Evolutionary conservation across 1,140 invertebrate species (phyloP).

Genomic region (Drosophila kohkoa): DNA sequence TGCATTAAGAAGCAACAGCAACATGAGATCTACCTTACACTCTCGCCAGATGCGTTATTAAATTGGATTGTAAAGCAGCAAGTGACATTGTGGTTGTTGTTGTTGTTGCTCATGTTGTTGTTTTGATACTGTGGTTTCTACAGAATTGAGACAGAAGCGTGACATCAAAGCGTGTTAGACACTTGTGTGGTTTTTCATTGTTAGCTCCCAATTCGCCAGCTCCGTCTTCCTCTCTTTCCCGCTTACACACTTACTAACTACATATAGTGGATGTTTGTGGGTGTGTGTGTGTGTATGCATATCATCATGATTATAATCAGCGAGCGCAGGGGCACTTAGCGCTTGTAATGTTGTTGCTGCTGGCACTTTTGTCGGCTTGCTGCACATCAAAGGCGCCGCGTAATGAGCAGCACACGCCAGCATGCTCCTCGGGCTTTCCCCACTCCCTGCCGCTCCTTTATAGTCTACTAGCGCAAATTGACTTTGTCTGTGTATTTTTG

Average conservation of each 20-base stretch:
- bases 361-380: constrained; percentile 78
- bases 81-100: neutral
- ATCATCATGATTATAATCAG: constrained; percentile 78
- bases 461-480: constrained; percentile 74
- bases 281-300: constrained; percentile 52
- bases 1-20: constrained; percentile 62
- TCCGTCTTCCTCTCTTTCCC: neutral
- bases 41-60: constrained; percentile 20
- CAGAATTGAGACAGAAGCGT: constrained; percentile 12
- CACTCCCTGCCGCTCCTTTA: constrained; percentile 9
- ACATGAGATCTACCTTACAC: constrained; percentile 43
- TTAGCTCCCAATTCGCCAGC: constrained; percentile 16
- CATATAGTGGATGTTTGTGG: constrained; percentile 8
- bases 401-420: constrained; percentile 76
- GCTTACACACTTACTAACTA: neutral
- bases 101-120: neutral
- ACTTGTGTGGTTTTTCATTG: constrained; percentile 49
- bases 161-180: constrained; percentile 50
- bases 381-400: constrained; percentile 81
- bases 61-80: constrained; percentile 31
- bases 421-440: constrained; percentile 25
- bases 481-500: constrained; percentile 82
- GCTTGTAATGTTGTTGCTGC: constrained; percentile 73
- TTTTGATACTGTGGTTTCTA: constrained; percentile 14
- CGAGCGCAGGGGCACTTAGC: constrained; percentile 70